phyloP scores from a whole-genome alignment of 2,113 vertebrate genomes.

The Neodon shergylaensis region DNA sequence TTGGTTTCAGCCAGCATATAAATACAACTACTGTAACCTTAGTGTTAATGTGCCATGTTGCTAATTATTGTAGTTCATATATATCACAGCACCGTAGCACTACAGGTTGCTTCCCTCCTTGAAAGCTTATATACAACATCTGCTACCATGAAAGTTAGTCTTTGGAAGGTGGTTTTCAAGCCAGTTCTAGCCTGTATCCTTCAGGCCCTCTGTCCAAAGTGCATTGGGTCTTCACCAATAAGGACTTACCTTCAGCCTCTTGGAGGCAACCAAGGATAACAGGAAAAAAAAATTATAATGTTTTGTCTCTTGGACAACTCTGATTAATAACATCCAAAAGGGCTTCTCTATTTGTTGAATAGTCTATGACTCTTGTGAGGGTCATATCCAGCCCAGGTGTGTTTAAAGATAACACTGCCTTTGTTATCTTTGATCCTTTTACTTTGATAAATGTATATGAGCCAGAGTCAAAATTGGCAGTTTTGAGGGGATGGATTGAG shows the following conservation, averaged over 20 bases:
- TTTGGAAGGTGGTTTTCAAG: background rate
- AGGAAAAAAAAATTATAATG: background rate
- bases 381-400: too few species aligned
- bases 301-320: background rate
- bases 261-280: background rate
- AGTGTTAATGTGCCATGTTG: background rate
- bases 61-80: background rate
- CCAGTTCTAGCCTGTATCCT: background rate
- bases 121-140: background rate
- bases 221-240: background rate
- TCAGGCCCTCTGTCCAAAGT: background rate
- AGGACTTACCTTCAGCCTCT: background rate
- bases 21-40: background rate
- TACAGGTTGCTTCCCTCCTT: background rate
- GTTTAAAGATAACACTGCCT: background rate
- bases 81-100: too few species aligned
- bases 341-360: background rate
- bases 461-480: constrained; percentile 3
- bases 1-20: background rate
- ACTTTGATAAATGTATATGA: constrained; percentile 4
- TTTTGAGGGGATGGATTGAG: background rate
- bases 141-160: background rate
- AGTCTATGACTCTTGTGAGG: background rate
- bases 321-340: background rate
- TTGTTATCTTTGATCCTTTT: constrained; percentile 16